These are phyloP conservation scores for Engraulis encrasicolus DNA, from an alignment of 2,113 vertebrate species.

Conservation along the genomic window DNA sequence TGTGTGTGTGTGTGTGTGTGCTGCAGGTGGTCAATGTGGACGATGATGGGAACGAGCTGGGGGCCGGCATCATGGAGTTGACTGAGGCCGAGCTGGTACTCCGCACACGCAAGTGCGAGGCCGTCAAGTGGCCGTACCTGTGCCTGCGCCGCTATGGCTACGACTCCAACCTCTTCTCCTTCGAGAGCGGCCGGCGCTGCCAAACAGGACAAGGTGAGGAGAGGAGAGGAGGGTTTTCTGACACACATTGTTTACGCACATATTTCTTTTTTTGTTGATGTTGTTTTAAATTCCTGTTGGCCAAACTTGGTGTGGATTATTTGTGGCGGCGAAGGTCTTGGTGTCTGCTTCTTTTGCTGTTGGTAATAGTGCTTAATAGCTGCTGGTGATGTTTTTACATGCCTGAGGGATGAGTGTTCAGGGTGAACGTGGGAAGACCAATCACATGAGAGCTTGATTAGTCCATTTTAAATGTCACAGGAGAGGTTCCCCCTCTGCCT, in stretches of 20 bases:
- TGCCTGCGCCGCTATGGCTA: conserved; percentile 96
- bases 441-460: not conserved
- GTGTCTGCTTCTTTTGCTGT: too few species aligned
- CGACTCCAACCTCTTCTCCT: conserved; percentile 98
- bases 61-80: conserved; percentile 96
- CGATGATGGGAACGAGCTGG: conserved; percentile 94
- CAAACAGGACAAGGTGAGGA: conserved; percentile 93
- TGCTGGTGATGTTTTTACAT: too few species aligned
- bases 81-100: conserved; percentile 92
- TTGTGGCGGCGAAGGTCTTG: too few species aligned
- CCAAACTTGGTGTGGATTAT: too few species aligned
- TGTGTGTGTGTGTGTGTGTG: too few species aligned
- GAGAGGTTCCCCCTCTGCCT: not conserved
- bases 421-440: not conserved
- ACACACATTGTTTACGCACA: too few species aligned
- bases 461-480: not conserved
- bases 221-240: conserved; percentile 73
- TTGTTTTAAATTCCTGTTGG: too few species aligned
- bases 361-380: too few species aligned
- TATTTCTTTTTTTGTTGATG: too few species aligned
- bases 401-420: not conserved
- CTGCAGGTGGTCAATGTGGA: conserved; percentile 95
- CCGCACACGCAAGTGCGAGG: conserved; percentile 90
- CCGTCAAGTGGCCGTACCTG: conserved; percentile 96
- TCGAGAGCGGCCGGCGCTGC: conserved; percentile 96